These are phyloP conservation scores for Lordiphosa fenestrarum DNA, from an alignment of 2,888 invertebrate species.

Conservation along the genomic window DNA sequence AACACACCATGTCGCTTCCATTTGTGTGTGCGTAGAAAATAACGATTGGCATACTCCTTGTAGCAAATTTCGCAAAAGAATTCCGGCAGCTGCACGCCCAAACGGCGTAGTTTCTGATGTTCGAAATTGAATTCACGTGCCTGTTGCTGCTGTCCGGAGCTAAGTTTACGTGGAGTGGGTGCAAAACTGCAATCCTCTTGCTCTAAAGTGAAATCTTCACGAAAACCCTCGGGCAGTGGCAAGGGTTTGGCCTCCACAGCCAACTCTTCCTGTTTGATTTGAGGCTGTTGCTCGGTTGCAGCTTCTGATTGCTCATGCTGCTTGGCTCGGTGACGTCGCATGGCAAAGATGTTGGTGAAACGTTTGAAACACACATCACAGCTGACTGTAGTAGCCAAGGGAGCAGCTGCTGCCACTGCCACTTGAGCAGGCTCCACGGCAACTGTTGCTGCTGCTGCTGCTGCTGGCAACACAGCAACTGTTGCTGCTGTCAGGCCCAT, in stretches of 20 bases:
- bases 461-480: conserved; percentile 34
- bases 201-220: conserved; percentile 80
- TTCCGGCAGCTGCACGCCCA: conserved; percentile 91
- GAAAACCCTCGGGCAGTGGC: conserved; percentile 80
- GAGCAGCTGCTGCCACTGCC: conserved; percentile 30
- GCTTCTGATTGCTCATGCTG: conserved; percentile 81
- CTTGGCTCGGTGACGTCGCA: conserved; percentile 86
- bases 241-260: conserved; percentile 51
- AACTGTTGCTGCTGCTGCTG: conserved; percentile 20
- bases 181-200: conserved; percentile 81
- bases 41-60: conserved; percentile 96
- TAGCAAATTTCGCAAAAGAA: conserved; percentile 97
- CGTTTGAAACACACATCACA: conserved; percentile 88
- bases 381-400: conserved; percentile 56
- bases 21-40: conserved; percentile 94
- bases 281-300: conserved; percentile 1
- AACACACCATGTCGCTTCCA: conserved; percentile 94
- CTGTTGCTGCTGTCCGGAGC: conserved; percentile 83
- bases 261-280: conserved; percentile 44
- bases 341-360: conserved; percentile 87
- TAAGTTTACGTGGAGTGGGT: conserved; percentile 82
- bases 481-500: neutral
- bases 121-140: conserved; percentile 87
- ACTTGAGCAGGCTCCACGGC: conserved; percentile 44
- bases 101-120: conserved; percentile 86